A percentile compares a stretch with the other conserved stretches of the same genome.
phyloP scores from a whole-genome alignment of 2,888 invertebrate species.

The Parthenolecanium corni region DNA sequence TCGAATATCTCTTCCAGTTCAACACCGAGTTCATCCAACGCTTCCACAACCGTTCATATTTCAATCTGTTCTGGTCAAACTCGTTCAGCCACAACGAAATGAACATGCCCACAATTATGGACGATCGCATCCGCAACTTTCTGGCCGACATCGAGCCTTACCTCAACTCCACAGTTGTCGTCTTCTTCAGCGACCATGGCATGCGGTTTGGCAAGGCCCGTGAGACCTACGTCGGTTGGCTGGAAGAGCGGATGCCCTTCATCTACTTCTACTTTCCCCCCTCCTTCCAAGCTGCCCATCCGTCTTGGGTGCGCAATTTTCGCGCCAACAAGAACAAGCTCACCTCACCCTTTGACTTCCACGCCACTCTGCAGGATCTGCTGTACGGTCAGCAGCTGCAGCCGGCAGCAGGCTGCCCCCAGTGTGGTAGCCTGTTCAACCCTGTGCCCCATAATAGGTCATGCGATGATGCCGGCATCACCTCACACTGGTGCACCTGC shows the following conservation, averaged over 20 bases:
- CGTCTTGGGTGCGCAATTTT: conserved; percentile 46
- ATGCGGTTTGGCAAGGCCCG: conserved; percentile 62
- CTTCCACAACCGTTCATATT: conserved; percentile 51
- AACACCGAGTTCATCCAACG: conserved; percentile 54
- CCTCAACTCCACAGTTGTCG: conserved; percentile 52
- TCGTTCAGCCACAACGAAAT: conserved; percentile 60
- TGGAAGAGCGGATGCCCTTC: conserved; percentile 65
- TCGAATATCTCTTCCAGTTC: conserved; percentile 58
- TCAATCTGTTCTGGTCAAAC: conserved; percentile 69
- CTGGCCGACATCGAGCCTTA: conserved; percentile 47
- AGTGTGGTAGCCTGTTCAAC: conserved; percentile 53
- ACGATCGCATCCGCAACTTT: conserved; percentile 39
- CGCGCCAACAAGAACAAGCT: conserved; percentile 52
- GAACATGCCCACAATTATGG: conserved; percentile 55
- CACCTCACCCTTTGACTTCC: conserved; percentile 62
- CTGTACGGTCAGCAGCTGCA: conserved; percentile 38
- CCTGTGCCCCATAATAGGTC: conserved; percentile 49
- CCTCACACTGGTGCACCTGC: conserved; percentile 67
- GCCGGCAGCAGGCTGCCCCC: conserved; percentile 43
- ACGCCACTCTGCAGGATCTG: conserved; percentile 57
- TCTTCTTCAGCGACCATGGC: conserved; percentile 70
- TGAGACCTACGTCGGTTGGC: conserved; percentile 55
- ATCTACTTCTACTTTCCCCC: conserved; percentile 57
- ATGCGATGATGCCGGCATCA: conserved; percentile 55
- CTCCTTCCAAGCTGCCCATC: conserved; percentile 46